Evolutionary conservation across 2,113 vertebrate species (phyloP), one percentile per base, ranked within the genome.

Genomic region (Corythornis madagascariensis): DNA sequence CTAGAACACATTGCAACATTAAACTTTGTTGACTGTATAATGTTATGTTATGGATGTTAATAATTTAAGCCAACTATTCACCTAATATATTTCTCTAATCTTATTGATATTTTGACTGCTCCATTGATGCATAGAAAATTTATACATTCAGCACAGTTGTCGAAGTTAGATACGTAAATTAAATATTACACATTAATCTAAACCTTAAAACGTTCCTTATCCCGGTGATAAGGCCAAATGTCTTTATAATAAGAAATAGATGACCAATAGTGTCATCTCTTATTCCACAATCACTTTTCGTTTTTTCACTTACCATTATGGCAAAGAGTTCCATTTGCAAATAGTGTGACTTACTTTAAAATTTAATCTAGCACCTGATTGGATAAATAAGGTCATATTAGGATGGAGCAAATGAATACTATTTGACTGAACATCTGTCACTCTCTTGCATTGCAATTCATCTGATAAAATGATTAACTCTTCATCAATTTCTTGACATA

Each of bases 201-300:
- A 96, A 87, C 40, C 43, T 83, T 60, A 86, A 95, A 96, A 72
- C 50, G 83, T 65, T 81, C 70, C 35, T 96, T 81, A 61, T 20
- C 91, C 22, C 95, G 90, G 86, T 31, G 50, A 90, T 93, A 90
- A 93, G 59, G 83, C 21, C 19, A 19, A 90, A 96, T 95, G 86
- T 76, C 91, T 96, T 97, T 89, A 88, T 79, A 96, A 84, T 71
- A 93, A 83, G 78, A 93, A 43, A 89, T 83, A 94, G 45, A 94
- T 94, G 87, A 94, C 90, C 86, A 88, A 52, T 35, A 82, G 31
- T 87, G 75, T 86, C 66, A 85, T 76, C 40, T 86, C 24, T 82
- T 79, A 50, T 70, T 85, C 45, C 71, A 78, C 38, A 75, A 59
- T 61, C 2, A 72, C 89, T 95, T 91, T 72, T 83, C 42, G 10